A percentile compares a stretch with the other conserved stretches of the same genome.
Conservation (phyloP, 2,797 vertebrate species). For the Champsocephalus gunnari region DNA sequence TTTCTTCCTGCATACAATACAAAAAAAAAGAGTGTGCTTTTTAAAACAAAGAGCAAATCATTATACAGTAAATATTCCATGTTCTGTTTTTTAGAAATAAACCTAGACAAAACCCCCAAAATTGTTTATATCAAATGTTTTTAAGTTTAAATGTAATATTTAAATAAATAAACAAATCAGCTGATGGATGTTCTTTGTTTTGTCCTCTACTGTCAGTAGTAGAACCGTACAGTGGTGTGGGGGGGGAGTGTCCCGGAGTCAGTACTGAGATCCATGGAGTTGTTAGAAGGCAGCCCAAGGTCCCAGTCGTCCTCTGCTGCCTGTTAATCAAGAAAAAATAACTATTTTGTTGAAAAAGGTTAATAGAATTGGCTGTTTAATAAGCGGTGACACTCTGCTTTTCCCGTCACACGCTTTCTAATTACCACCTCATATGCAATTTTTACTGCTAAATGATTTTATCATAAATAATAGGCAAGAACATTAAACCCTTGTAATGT, state of each 20-base stretch:
- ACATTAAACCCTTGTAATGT: slow-evolving; percentile 71
- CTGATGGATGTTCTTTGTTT: slow-evolving; percentile 1
- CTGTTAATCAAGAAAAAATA: slow-evolving; percentile 62
- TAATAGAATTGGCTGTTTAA: slow-evolving; percentile 71
- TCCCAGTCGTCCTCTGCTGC: slow-evolving; percentile 34
- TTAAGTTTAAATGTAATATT: slow-evolving; percentile 4
- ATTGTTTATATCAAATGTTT: background rate
- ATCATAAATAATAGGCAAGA: slow-evolving; percentile 65
- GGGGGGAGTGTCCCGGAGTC: slow-evolving; percentile 38
- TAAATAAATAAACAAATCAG: slow-evolving; percentile 4
- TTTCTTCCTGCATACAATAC: slow-evolving; percentile 3
- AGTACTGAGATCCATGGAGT: slow-evolving; percentile 61
- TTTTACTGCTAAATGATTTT: slow-evolving; percentile 73
- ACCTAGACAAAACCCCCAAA: background rate
- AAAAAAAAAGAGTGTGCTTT: background rate
- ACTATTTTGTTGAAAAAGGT: slow-evolving; percentile 59
- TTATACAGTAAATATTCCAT: background rate
- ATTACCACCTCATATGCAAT: slow-evolving; percentile 73
- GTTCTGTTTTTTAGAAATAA: slow-evolving; percentile 10
- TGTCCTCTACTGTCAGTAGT: slow-evolving; percentile 24
- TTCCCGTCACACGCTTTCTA: slow-evolving; percentile 47
- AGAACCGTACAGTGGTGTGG: slow-evolving; percentile 57
- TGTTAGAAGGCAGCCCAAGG: slow-evolving; percentile 47
- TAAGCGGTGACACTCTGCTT: slow-evolving; percentile 57
- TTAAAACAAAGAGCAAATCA: background rate